Conservation (phyloP, 2,797 vertebrate genomes). For the Sebastes hubbsi region DNA sequence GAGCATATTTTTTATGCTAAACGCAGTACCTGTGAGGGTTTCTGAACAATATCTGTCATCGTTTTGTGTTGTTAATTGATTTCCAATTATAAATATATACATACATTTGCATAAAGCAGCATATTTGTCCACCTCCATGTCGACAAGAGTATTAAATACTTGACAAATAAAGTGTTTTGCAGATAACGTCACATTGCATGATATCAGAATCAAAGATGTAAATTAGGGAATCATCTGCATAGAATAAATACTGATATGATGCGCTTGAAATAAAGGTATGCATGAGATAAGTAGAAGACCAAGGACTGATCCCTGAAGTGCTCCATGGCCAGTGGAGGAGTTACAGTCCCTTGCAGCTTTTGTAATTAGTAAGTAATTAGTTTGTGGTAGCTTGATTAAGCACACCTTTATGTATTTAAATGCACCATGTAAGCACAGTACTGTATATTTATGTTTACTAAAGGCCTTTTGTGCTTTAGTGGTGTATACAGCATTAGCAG, state of each 20-base stretch:
- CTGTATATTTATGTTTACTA: not conserved
- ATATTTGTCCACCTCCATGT: too few species aligned
- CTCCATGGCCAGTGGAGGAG: not conserved
- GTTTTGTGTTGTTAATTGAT: too few species aligned
- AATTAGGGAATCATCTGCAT: not conserved
- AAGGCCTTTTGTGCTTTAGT: not conserved
- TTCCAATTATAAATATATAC: too few species aligned
- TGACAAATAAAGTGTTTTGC: too few species aligned
- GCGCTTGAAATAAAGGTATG: not conserved
- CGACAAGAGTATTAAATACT: not conserved
- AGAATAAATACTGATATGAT: not conserved
- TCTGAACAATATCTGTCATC: too few species aligned
- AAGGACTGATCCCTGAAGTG: not conserved
- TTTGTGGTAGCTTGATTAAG: not conserved
- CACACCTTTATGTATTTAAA: not conserved
- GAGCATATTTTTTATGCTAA: too few species aligned
- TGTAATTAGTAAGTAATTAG: not conserved
- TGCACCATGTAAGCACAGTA: not conserved
- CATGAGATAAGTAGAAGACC: not conserved
- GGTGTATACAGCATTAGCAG: not conserved
- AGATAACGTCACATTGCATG: not conserved
- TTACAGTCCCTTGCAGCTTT: not conserved
- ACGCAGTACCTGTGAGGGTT: too few species aligned
- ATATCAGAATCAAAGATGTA: not conserved
- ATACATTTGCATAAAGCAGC: too few species aligned